Base-by-base conservation (phyloP, 1,140 invertebrate genomes). In the Neotoxoptera formosana region DNA sequence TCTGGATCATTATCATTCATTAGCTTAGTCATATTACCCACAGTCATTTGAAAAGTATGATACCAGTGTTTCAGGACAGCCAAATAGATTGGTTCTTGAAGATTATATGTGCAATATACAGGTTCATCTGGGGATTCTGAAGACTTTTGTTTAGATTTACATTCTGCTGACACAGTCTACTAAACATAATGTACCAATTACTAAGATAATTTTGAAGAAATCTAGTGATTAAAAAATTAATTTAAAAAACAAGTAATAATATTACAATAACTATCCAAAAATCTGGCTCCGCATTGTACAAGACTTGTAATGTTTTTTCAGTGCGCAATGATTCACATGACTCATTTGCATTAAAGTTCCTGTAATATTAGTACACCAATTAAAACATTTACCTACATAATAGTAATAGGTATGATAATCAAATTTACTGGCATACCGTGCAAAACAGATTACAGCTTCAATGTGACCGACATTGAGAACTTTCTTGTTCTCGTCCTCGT, bases 191-290 rank as follows among this genome's bases (percentile, higher is more conserved):
- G 4, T 21, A 51, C 48, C 8, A 91, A 91, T 81, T 51, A 91
- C 3, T 36, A 83, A 21, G 2, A 60, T 53, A 90, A 90, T n/a
- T 81, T 76, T 17, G 0, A 76, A 76, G 14, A 76, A n/a, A 76
- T n/a, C 30, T 76, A n/a, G 17, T 7, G 7, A 81, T 34, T 34
- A 1, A 36, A 81, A 91, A 76, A 81, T 81, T 48, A 9, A 34
- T 48, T 47, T 21, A 81, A 76, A 47, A 47, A 25, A 83, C 14
- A 48, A 48, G 17, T 34, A 91, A 92, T 48, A 83, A 84, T 51
- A 93, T 93, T 93, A 93, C 91, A 53, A 93, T 93, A 41, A 93
- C 91, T 56, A 56, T 93, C 91, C 91, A 93, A 86, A 93, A 93
- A 93, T 93, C 34, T 45, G 67, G 91, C 25, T 93, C 91, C 6